A percentile compares a stretch with the other conserved stretches of the same genome.
phyloP scores from a whole-genome alignment of 2,888 invertebrate species.

The Aricia artaxerxes region DNA sequence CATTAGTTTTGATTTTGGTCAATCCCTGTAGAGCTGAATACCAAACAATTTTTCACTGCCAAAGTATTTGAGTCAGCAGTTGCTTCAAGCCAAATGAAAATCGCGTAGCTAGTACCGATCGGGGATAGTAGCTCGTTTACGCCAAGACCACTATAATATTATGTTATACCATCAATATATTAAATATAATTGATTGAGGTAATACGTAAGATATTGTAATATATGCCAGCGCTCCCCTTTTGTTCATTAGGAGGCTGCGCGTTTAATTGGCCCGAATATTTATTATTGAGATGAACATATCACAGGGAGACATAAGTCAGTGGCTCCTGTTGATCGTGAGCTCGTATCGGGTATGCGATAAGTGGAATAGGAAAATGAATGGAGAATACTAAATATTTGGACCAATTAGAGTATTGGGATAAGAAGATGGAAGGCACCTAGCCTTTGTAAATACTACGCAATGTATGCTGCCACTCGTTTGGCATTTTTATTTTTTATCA shows the following conservation, averaged over 20 bases:
- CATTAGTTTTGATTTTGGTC: no score
- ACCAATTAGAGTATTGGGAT: no score
- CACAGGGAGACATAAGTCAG: constrained; percentile 74
- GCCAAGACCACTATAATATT: not conserved
- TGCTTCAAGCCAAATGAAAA: no score
- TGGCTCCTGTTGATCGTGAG: constrained; percentile 70
- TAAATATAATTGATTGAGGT: constrained; percentile 10
- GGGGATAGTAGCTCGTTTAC: not conserved
- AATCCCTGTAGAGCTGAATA: no score
- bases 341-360: constrained; percentile 76
- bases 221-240: constrained; percentile 37
- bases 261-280: constrained; percentile 76
- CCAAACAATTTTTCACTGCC: no score
- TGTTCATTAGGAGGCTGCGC: constrained; percentile 30
- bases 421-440: no score
- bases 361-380: constrained; percentile 52
- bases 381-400: constrained; percentile 45
- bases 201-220: constrained; percentile 16
- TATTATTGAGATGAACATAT: constrained; percentile 79
- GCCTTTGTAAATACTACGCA: no score
- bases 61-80: no score
- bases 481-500: no score
- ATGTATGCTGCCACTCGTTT: no score
- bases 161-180: not conserved
- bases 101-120: no score